Percentiles rank a stretch among this genome's conserved stretches.
Conservation (phyloP, 1,140 invertebrate genomes). For the Eriosoma lanigerum region DNA sequence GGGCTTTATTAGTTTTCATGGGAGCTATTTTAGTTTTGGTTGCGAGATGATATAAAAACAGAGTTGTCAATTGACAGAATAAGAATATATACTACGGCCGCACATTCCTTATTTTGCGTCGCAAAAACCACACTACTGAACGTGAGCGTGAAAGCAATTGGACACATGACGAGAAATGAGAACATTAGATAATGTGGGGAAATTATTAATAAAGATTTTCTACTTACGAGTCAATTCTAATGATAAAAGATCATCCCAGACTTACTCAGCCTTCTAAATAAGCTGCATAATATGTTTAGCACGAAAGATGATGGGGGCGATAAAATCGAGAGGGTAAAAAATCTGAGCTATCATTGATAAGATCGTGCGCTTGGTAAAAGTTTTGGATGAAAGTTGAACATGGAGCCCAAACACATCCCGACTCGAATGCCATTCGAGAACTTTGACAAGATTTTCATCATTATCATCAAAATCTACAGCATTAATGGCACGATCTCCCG, state of each 20-base stretch:
- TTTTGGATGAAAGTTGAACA: too few relatives aligned
- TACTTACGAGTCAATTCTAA: too few relatives aligned
- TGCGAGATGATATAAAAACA: conserved; percentile 47
- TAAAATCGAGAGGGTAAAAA: conserved; percentile 59
- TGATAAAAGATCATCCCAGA: conserved; percentile 58
- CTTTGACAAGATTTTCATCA: too few relatives aligned
- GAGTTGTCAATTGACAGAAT: too few relatives aligned
- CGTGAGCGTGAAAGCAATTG: too few relatives aligned
- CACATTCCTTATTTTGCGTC: conserved; percentile 10
- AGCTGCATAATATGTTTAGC: conserved; percentile 59
- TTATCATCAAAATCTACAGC: not conserved
- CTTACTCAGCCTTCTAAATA: conserved; percentile 56
- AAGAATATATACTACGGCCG: conserved; percentile 37
- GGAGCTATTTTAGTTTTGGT: conserved; percentile 53
- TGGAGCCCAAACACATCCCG: too few relatives aligned
- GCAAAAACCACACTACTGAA: conserved; percentile 7
- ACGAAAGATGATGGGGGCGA: conserved; percentile 56
- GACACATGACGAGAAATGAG: too few relatives aligned
- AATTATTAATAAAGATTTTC: not conserved
- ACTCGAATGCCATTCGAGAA: too few relatives aligned
- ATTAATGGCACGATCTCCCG: not conserved
- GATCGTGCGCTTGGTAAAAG: conserved; percentile 55
- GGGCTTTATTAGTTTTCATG: conserved; percentile 52
- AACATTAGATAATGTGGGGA: not conserved
- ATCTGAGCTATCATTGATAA: conserved; percentile 57